phyloP scores from a whole-genome alignment of 30 jellyfish, hydroid and myxozoan species.

The Morbakka virulenta region DNA sequence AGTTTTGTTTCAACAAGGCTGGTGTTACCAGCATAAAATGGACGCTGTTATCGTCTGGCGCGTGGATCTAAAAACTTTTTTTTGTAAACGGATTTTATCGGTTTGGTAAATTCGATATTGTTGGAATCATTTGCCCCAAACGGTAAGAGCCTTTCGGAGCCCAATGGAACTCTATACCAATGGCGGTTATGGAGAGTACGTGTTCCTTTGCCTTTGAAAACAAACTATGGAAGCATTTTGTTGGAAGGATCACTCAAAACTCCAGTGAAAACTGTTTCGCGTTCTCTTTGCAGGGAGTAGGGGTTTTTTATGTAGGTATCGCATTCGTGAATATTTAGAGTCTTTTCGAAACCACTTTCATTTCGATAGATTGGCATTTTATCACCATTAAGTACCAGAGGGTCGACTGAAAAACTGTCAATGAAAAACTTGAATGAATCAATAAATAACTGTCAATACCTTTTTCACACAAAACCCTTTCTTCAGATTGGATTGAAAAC shows the following conservation, averaged over 20 bases:
- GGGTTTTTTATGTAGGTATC: conserved; percentile 1
- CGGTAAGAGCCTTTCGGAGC: conserved; percentile 16
- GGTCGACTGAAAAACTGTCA: conserved; percentile 36
- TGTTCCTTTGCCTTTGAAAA: no score
- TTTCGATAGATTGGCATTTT: not conserved
- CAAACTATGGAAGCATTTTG: not conserved
- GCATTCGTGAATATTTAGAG: no score
- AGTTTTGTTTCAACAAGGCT: conserved; percentile 4
- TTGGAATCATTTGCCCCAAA: not conserved
- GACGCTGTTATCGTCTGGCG: not conserved
- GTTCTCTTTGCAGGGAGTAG: conserved; percentile 19
- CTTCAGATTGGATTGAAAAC: conserved; percentile 5
- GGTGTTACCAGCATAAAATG: not conserved
- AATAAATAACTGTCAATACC: not conserved
- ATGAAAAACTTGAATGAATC: conserved; percentile 25
- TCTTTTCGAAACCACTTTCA: not conserved
- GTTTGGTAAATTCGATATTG: not conserved
- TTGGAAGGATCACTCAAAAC: not conserved
- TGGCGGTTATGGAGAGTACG: no score
- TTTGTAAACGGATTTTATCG: not conserved
- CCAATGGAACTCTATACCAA: not conserved
- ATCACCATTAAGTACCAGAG: conserved; percentile 12
- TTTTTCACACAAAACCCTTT: not conserved
- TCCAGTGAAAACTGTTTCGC: no score
- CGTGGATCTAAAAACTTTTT: not conserved